Base-by-base conservation (phyloP, 2,113 vertebrate genomes). In the Pheucticus melanocephalus region DNA sequence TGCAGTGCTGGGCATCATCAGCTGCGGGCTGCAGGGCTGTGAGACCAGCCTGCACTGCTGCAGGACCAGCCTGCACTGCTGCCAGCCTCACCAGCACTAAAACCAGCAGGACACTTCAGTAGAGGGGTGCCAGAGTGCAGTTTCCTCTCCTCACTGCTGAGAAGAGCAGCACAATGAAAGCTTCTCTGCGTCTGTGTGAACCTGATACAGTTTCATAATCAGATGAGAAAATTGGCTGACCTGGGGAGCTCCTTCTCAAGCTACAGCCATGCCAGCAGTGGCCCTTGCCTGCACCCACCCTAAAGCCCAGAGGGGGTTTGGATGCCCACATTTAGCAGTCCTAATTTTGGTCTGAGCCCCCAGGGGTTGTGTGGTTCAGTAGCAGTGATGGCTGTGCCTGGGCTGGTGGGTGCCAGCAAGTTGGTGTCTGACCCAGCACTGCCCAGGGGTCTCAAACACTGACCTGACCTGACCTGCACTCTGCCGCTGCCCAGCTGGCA, bases 401-500 rank as follows among this genome's bases (percentile, higher is more conserved):
- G 35, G 18, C 80, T 45, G 4, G 2, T 8, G 35, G 42, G 25
- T 68, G 25, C 44, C 83, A 18, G 66, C 21, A 22, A 23, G 24
- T 40, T 61, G n/a, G 22, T 6, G 7, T 47, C 30, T 40, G 63
- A 40, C 10, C 48, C 61, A 40, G 28, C 2, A 0, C 35, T 11
- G 6, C 40, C 25, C 4, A 0, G 40, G 31, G 12, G 4, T 31
- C 56, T 61, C 71, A 33, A 54, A 40, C 4, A 4, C 42, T 63
- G 33, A 37, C 40, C 65, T 66, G 28, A 45, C 44, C 59, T 45
- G 5, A 17, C 11, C 60, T 8, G 11, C 39, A 15, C 33, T 5
- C 54, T 8, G 1, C 54, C 0, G 2, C 40, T 69, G 54, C n/a
- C 0, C 0, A 64, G 44, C 0, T 47, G 53, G 59, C 40, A 30